Percentiles rank a stretch among this genome's conserved stretches.
Conservation (phyloP, 2,888 invertebrate genomes). For the Habrosyne pyritoides region DNA sequence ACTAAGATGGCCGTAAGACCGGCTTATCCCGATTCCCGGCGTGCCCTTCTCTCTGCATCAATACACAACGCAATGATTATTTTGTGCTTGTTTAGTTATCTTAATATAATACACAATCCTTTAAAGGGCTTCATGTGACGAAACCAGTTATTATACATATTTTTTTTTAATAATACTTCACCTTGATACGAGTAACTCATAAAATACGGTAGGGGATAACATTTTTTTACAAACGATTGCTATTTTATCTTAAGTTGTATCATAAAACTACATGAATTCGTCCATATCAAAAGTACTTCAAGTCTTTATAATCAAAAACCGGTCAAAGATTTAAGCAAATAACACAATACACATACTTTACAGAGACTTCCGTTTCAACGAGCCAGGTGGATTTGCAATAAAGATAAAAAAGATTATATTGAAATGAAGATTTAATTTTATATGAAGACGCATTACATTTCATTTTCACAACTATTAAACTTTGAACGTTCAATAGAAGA, state of each 20-base stretch:
- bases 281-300: background rate
- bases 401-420: constrained; percentile 12
- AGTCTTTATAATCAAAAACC: background rate
- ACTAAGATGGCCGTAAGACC: constrained; percentile 79
- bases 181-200: constrained; percentile 1
- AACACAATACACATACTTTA: constrained; percentile 4
- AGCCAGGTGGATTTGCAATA: constrained; percentile 22
- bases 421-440: background rate
- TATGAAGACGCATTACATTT: background rate
- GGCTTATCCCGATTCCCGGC: constrained; percentile 75
- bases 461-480: background rate
- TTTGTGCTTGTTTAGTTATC: constrained; percentile 45
- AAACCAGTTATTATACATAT: constrained; percentile 8
- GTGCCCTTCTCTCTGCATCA: constrained; percentile 69
- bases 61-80: constrained; percentile 66
- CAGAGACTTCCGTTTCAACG: constrained; percentile 22
- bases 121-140: background rate
- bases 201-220: too few species aligned
- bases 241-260: background rate
- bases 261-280: background rate
- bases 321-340: background rate
- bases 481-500: background rate
- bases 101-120: constrained; percentile 20
- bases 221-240: background rate
- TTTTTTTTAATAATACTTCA: constrained; percentile 9